These are phyloP conservation scores for Stichodactyla mertensii DNA, from an alignment of 64 coral and sea anemone genomes.

Conservation along the genomic window DNA sequence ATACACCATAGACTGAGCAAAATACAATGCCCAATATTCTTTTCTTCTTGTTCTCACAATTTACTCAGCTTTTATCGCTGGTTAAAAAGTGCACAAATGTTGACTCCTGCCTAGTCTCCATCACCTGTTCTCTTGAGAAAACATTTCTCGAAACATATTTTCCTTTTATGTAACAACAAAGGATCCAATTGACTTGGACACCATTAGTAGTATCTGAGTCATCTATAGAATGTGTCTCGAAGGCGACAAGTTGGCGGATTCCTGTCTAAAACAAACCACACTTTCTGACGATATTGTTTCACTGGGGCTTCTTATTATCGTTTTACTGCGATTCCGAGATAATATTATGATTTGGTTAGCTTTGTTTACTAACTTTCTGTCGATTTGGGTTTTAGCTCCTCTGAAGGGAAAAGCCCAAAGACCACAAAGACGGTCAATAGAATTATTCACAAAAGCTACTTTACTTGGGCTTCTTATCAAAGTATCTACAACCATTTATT, in stretches of 20 bases:
- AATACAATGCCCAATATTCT: slow-evolving; percentile 85
- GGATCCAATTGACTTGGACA: slow-evolving; percentile 94
- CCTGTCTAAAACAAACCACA: slow-evolving; percentile 99
- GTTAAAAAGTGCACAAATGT: slow-evolving; percentile 98
- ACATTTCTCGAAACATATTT: slow-evolving; percentile 99
- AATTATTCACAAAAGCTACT: slow-evolving; percentile 30
- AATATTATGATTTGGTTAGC: slow-evolving; percentile 70
- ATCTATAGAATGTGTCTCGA: slow-evolving; percentile 99
- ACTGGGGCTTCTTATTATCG: slow-evolving; percentile 63
- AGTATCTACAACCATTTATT: slow-evolving; percentile 72
- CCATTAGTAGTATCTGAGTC: slow-evolving; percentile 99
- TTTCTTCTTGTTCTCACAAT: slow-evolving; percentile 73
- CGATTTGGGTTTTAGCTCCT: slow-evolving; percentile 20
- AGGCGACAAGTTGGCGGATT: slow-evolving; percentile 98
- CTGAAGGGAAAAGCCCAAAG: slow-evolving; percentile 25
- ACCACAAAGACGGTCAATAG: slow-evolving; percentile 21
- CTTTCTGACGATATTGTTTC: slow-evolving; percentile 98
- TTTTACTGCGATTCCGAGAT: slow-evolving; percentile 56
- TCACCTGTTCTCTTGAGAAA: slow-evolving; percentile 99
- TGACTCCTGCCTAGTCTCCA: slow-evolving; percentile 85
- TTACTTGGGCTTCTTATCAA: slow-evolving; percentile 58
- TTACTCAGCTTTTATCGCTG: slow-evolving; percentile 94
- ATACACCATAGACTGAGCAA: slow-evolving; percentile 57
- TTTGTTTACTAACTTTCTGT: slow-evolving; percentile 58
- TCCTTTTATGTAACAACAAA: slow-evolving; percentile 95